These are phyloP conservation scores for Cyclura pinguis DNA, from an alignment of 2,797 vertebrate genomes.

Conservation along the genomic window DNA sequence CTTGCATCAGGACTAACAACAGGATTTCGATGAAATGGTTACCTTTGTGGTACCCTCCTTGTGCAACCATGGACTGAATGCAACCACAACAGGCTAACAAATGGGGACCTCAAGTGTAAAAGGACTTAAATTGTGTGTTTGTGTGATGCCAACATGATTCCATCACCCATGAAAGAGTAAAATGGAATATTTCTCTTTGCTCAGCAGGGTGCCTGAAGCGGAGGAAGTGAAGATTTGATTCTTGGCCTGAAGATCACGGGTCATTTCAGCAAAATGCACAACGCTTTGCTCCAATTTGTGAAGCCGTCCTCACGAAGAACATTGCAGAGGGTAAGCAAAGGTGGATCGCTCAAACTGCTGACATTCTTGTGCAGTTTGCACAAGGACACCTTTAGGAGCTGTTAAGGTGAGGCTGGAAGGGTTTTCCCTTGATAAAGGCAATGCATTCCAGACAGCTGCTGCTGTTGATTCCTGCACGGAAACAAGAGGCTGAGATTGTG, in stretches of 20 bases:
- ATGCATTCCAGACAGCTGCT: not conserved
- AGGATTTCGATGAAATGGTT: no score
- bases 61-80: no score
- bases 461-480: not conserved
- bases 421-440: slow-evolving; percentile 27
- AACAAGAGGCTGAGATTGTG: not conserved
- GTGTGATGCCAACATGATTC: no score
- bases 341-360: not conserved
- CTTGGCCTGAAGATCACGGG: not conserved
- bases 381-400: not conserved
- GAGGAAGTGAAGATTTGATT: not conserved
- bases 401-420: no score
- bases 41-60: no score
- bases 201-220: not conserved
- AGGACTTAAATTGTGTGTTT: no score
- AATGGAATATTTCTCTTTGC: not conserved
- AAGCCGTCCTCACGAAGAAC: not conserved
- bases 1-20: no score
- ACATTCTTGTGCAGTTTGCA: slow-evolving; percentile 12
- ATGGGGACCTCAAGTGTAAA: no score
- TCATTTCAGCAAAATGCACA: not conserved
- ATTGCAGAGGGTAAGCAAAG: not conserved
- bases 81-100: no score
- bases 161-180: no score
- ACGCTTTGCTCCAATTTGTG: not conserved